Conservation (phyloP, 2,113 vertebrate genomes). For the crab-eating macaque (Macaca fascicularis) region T2T-MFA8v1.1 NC_088375.1:132901501-132902000, state of each 20-base stretch:
- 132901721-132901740: neutral
- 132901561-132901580: neutral
- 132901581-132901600: neutral
- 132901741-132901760: neutral
- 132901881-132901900: neutral
- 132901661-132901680: neutral
- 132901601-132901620: neutral
- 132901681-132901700: neutral
- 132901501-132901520: neutral
- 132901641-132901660: neutral
- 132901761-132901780: neutral
- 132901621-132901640: neutral
- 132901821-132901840: neutral
- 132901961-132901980: neutral
- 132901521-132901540: neutral
- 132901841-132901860: neutral
- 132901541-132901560: neutral
- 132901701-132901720: neutral
- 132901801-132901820: neutral
- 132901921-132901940: neutral
- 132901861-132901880: neutral
- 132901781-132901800: neutral
- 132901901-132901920: neutral
- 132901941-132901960: neutral
- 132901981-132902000: neutral